Base-by-base conservation (phyloP, 2,797 vertebrate species). In the Hybognathus amarus region DNA sequence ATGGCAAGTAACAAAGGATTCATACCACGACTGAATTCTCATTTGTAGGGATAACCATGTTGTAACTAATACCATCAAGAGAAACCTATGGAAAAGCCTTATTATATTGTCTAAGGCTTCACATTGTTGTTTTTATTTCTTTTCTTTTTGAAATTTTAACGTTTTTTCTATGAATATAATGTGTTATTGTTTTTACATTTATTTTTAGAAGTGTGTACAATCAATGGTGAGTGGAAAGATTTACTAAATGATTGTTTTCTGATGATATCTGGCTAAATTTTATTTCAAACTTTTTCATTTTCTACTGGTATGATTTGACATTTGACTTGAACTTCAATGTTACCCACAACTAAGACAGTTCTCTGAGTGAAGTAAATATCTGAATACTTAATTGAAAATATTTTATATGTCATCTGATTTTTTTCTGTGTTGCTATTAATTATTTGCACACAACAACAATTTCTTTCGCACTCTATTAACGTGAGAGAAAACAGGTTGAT, bases 181-280 rank as follows among this genome's bases (percentile, higher is more conserved):
- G 64, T 83, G 54, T 83, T 83, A 40, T 88, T 89, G 79, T 90
- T 56, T 88, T 90, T 91, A 69, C 54, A 56, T 88, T n/a, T 88
- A 79, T 85, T 91, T 91, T 90, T 86, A 90, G 85, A 88, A 68
- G 63, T 86, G 90, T 87, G 86, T 92, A 88, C 89, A 91, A 78
- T 79, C 89, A 91, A 78, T 79, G 89, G 85, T 42, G 87, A 90
- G 87, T 90, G 87, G 73, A 71, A 85, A 84, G n/a, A n/a, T 83
- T 87, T 88, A 66, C 76, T 63, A 89, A 88, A 85, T 85, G 88
- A 85, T 78, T 90, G 83, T 92, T 83, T 91, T 90, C 85, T 90
- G 67, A 52, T 17, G 11, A 89, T 64, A n/a, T 61, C 56, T 36
- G 42, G 87, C 80, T 88, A 83, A 80, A 45, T 89, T 87, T 88